Base-by-base conservation (phyloP, 2,113 vertebrate species). In the Eulemur rufifrons region DNA sequence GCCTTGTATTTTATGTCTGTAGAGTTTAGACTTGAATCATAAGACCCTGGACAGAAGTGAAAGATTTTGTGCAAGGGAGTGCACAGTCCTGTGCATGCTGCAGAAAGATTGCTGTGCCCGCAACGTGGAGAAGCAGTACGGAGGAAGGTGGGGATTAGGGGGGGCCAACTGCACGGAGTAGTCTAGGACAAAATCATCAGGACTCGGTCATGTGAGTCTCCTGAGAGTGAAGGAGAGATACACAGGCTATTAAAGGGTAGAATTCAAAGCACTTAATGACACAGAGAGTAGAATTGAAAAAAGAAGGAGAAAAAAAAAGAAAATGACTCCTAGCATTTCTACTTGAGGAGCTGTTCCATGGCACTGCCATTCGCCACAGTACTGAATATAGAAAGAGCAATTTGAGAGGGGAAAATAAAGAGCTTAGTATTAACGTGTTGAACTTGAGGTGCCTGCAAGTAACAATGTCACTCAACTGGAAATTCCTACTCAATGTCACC, bases 51-150 rank as follows among this genome's bases (percentile, higher is more conserved):
- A 59, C 27, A 37, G 54, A 92, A 86, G 0, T 8, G 69, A 64
- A 80, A 13, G 15, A 47, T 39, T 47, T 68, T 52, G 20, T 69
- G 59, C 47, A 42, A 45, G 32, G 52, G 20, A 59, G n/a, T 21
- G 14, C 39, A 9, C 9, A 3, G 10, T 8, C 45, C 5, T 42
- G 64, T 3, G 2, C 2, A 0, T 73, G 50, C 47, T 61, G 6
- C 42, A 8, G 52, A 59, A 59, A 52, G 52, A 56, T 25, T 59
- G 39, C 18, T 82, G 45, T 56, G 23, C 52, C 29, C 52, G 39
- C 34, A 56, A 11, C 5, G 2, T 50, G 32, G 56, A 81, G 37
- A 37, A 86, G n/a, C 54, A 66, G 15, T 71, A 15, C 17, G 17
- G 42, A 76, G 14, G 2, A 23, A 21, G 59, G 27, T 1, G 18